Evolutionary conservation across 2,888 invertebrate species (phyloP), one percentile per base, ranked within the genome.

Genomic region (Melipona beecheii): DNA sequence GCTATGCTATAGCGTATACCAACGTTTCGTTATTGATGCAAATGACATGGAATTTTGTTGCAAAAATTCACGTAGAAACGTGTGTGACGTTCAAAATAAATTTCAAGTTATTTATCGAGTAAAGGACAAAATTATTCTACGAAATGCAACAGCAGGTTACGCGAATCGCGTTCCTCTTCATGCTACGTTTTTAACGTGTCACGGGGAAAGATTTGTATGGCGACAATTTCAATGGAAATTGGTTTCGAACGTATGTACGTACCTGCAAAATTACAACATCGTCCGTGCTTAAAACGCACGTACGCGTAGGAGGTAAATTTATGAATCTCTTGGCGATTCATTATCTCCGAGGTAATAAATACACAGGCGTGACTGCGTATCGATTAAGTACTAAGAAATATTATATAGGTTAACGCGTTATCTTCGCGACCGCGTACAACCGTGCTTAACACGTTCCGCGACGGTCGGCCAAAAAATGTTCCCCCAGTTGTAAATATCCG

Each of bases 351-450:
- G 5, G 5, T 58, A 58, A 58, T 58, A 58, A 58, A 87, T 83
- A 84, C 88, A 80, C 17, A 15, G n/a, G 4, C 13, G 49, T 19
- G n/a, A 56, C 24, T 11, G 31, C 43, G 62, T 60, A 69, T 68
- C 68, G 69, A 62, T 69, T 70, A 70, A 79, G 60, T 56, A 65
- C 15, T 70, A 58, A 76, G 64, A 87, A 83, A 89, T 88, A 86
- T 86, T 90, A 91, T 89, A 89, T 87, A 87, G 88, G 87, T 88
- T 88, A 91, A 84, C 84, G 75, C 86, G 87, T 81, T 87, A 80
- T 77, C 80, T 69, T 76, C 70, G 69, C 70, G 70, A 81, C 78
- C 70, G 75, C 80, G 83, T 85, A 87, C 74, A 66, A 78, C 66
- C 74, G 80, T 50, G 68, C 70, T 66, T 24, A 64, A 54, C 73